A percentile compares a stretch with the other conserved stretches of the same genome.
phyloP scores from a whole-genome alignment of 2,888 invertebrate genomes.

The Hyposoter didymator region DNA sequence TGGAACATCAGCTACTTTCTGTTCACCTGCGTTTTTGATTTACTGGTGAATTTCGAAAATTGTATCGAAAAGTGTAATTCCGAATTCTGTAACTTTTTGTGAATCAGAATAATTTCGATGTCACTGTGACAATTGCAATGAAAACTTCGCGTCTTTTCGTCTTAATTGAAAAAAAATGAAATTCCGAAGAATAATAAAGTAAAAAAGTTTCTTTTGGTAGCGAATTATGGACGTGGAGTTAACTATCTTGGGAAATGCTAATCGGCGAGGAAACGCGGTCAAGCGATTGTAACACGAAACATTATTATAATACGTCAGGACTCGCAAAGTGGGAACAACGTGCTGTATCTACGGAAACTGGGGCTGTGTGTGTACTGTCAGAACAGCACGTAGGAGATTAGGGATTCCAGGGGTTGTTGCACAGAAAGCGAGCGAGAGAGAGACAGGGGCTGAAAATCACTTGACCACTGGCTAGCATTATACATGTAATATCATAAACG shows the following conservation, averaged over 20 bases:
- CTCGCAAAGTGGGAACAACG: conserved; percentile 75
- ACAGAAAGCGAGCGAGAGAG: conserved; percentile 59
- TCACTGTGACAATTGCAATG: too few relatives aligned
- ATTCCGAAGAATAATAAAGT: too few relatives aligned
- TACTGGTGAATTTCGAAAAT: too few relatives aligned
- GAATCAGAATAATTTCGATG: too few relatives aligned
- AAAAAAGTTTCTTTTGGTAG: not conserved
- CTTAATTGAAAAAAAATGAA: too few relatives aligned
- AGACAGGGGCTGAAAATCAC: conserved; percentile 68
- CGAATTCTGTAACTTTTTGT: too few relatives aligned
- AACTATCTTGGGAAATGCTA: conserved; percentile 55
- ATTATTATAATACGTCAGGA: conserved; percentile 70
- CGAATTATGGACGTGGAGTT: not conserved
- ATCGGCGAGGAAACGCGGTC: conserved; percentile 59
- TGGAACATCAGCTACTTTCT: too few relatives aligned
- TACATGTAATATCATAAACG: conserved; percentile 82
- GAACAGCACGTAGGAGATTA: conserved; percentile 76
- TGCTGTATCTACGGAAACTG: conserved; percentile 81
- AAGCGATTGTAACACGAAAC: conserved; percentile 47
- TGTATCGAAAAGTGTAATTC: too few relatives aligned
- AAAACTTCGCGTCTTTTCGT: too few relatives aligned
- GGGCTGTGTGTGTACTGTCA: conserved; percentile 64
- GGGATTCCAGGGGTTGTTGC: conserved; percentile 69
- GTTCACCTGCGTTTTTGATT: too few relatives aligned
- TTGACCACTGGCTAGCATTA: conserved; percentile 78